Evolutionary conservation across 1,140 invertebrate genomes (phyloP), one percentile per base, ranked within the genome.

Genomic region (Amyelois transitella): DNA sequence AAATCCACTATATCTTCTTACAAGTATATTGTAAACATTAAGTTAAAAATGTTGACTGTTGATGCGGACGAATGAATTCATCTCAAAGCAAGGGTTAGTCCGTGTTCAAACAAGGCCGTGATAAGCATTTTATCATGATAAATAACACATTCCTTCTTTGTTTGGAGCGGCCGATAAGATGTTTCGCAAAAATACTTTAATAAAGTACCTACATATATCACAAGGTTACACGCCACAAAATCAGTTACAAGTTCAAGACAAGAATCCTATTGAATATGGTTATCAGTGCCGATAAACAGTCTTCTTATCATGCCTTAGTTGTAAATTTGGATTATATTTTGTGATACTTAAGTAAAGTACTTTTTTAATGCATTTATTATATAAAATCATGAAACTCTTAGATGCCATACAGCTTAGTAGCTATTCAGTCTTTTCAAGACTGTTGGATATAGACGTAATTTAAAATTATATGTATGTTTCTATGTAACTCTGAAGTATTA

Each of bases 41-140:
- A 28, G 25, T 28, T 28, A 28, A 28, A 28, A 28, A 28, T 28
- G 12, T 2, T 28, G 12, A 10, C 25, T 28, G 25, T 10, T 28
- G 12, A 12, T n/a, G 32, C 12, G 12, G 1, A 14, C 1, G n/a
- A 38, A 38, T 38, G 32, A 38, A 14, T 38, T 38, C n/a, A n/a
- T n/a, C n/a, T n/a, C n/a, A 38, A 28, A 38, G 12, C n/a, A 6
- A 3, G 2, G 32, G 25, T 10, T 38, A 38, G n/a, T 55, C 45
- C 24, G 17, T 44, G 45, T 52, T 56, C 32, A 62, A 65, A 55
- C 55, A 62, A 55, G 52, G 54, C 52, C 24, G 19, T 25, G 59
- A 66, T 66, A 66, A 66, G 18, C 21, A 28, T 50, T 10, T 60
- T 68, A 72, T 68, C 62, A 17, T 64, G 58, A 63, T 58, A 62